phyloP scores from a whole-genome alignment of 2,888 invertebrate genomes.

The Zaprionus lineosus region DNA sequence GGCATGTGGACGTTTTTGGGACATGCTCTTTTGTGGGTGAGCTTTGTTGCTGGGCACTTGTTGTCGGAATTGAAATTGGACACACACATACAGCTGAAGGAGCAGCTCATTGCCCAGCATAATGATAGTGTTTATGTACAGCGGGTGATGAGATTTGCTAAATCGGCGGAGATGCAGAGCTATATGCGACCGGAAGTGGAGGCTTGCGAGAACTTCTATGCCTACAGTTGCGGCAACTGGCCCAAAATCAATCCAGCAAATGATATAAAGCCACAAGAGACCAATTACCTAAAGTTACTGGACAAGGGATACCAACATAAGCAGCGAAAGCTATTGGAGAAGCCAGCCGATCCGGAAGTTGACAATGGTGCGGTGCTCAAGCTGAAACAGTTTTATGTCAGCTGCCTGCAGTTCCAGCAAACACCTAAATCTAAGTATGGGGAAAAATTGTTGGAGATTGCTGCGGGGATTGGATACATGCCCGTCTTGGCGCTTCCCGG shows the following conservation, averaged over 20 bases:
- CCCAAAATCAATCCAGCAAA: conserved; percentile 75
- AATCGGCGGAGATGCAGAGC: conserved; percentile 76
- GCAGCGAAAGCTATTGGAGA: conserved; percentile 65
- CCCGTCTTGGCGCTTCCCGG: conserved; percentile 59
- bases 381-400: conserved; percentile 77
- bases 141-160: conserved; percentile 74
- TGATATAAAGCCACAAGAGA: conserved; percentile 57
- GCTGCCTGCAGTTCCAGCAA: conserved; percentile 64
- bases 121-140: conserved; percentile 72
- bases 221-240: conserved; percentile 80
- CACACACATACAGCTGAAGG: conserved; percentile 56
- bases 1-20: conserved; percentile 33
- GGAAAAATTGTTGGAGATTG: conserved; percentile 55
- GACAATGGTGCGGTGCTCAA: conserved; percentile 52
- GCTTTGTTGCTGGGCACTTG: conserved; percentile 32
- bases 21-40: conserved; percentile 23
- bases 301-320: conserved; percentile 69
- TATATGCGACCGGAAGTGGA: conserved; percentile 73
- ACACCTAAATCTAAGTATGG: conserved; percentile 35
- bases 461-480: conserved; percentile 73
- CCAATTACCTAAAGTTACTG: conserved; percentile 67
- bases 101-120: conserved; percentile 66
- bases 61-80: conserved; percentile 50
- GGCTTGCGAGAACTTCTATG: conserved; percentile 78
- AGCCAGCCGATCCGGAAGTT: conserved; percentile 40